Evolutionary conservation across 1,140 invertebrate species (phyloP), one percentile per base, ranked within the genome.

Genomic region (Watersipora subatra): DNA sequence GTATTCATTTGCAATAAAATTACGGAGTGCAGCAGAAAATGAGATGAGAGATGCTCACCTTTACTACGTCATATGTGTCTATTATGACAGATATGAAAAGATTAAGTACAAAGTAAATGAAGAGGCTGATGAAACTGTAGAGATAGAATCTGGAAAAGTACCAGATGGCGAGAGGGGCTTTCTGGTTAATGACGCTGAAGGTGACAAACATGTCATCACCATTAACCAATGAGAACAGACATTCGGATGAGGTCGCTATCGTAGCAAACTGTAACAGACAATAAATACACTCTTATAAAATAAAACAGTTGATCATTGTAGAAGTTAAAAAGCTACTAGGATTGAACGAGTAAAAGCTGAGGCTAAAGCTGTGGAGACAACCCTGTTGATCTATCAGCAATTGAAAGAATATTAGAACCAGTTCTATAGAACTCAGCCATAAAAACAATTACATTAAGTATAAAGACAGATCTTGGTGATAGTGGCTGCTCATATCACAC

Each of bases 191-290:
- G 24, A 75, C 57, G 0, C 92, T 89, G 79, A 99, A 99, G 1
- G 96, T 99, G 0, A 94, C 94, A 81, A 94, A 99, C 90, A 97
- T 95, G 73, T 99, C 96, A 78, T 99, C 96, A 27, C 96, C 96
- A 74, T 99, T 99, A 63, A 99, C 92, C n/a, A 99, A 81, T 0
- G 93, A 89, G 79, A 96, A 84, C 28, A 84, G 71, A 66, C 82
- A 83, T 69, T 84, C 83, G 0, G 81, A 82, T 1, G 82, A 72
- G 61, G 80, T 75, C 29, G 75, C 74, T 24, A 84, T 68, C 19
- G 90, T 89, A 30, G 89, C 84, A 73, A 97, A 97, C 84, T 85
- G 76, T 66, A 70, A 77, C 73, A 68, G 65, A 71, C n/a, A n/a
- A n/a, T n/a, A n/a, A n/a, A n/a, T n/a, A n/a, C n/a, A n/a, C n/a